Conservation (phyloP, 2,113 vertebrate species). For the Phylloscopus trochiloides region DNA sequence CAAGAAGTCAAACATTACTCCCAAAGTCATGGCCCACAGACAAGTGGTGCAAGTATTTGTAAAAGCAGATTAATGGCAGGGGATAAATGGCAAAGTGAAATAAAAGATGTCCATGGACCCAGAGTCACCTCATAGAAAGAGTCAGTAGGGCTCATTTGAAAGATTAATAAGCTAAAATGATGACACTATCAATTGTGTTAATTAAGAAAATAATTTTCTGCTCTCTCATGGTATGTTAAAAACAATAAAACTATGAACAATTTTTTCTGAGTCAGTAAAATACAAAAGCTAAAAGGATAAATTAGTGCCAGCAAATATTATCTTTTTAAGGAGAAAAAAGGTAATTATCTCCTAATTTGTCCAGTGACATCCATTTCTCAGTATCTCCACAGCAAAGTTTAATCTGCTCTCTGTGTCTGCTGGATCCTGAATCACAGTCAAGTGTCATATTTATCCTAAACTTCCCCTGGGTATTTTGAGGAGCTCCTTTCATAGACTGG, state of each 20-base stretch:
- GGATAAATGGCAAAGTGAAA: background rate
- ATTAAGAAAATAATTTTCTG: background rate
- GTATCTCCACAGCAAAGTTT: background rate
- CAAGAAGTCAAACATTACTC: background rate
- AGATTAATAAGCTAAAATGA: background rate
- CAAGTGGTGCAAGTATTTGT: background rate
- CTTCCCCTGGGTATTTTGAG: background rate
- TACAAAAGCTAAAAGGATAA: background rate
- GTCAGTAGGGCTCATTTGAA: background rate
- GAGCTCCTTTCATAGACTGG: accelerated
- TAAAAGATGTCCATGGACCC: background rate
- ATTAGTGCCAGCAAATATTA: background rate
- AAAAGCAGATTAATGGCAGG: background rate
- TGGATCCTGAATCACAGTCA: background rate
- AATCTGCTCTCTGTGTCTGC: background rate
- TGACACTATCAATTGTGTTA: background rate
- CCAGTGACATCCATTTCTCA: background rate
- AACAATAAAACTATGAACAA: background rate
- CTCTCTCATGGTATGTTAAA: background rate
- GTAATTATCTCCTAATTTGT: background rate
- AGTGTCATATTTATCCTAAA: background rate
- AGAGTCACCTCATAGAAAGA: background rate
- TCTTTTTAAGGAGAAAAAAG: background rate
- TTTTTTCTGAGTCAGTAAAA: background rate
- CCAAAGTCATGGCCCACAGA: background rate